phyloP scores from a whole-genome alignment of 1,140 invertebrate species.

The Euura saliciscinereae region DNA sequence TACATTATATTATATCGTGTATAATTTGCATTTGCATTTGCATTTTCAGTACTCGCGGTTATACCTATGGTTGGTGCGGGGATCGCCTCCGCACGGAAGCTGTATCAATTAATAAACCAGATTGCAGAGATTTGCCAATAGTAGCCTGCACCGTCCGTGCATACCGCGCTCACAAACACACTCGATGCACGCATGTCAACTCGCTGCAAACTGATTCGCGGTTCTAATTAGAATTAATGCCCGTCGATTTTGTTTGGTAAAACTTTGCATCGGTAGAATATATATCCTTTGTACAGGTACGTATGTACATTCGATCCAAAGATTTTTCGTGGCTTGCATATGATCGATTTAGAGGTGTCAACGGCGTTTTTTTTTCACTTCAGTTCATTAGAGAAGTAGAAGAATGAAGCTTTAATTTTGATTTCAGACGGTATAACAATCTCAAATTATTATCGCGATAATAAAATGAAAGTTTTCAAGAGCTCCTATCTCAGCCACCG shows the following conservation, averaged over 20 bases:
- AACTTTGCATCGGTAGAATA: neutral
- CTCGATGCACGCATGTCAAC: neutral
- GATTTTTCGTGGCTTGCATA: neutral
- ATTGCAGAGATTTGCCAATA: conserved; percentile 5
- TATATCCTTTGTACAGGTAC: neutral
- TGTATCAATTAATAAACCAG: conserved; percentile 5
- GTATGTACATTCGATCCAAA: neutral
- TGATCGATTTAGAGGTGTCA: too few species aligned
- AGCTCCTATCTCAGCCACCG: too few species aligned
- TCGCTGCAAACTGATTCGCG: neutral
- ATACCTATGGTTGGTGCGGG: neutral
- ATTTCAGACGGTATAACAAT: too few species aligned
- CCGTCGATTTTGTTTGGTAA: neutral
- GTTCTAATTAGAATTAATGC: conserved; percentile 1
- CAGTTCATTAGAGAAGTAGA: too few species aligned
- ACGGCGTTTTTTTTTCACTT: too few species aligned
- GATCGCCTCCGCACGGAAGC: neutral
- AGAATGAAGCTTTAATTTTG: too few species aligned
- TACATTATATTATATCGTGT: too few species aligned
- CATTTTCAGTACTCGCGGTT: neutral
- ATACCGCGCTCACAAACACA: too few species aligned
- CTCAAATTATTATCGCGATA: too few species aligned
- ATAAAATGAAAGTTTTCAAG: too few species aligned
- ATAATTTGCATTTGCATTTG: neutral
- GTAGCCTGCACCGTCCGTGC: neutral